Percentiles rank a stretch among this genome's conserved stretches.
Evolutionary conservation across 2,113 vertebrate genomes (phyloP).

Genomic region (Zosterops lateralis): DNA sequence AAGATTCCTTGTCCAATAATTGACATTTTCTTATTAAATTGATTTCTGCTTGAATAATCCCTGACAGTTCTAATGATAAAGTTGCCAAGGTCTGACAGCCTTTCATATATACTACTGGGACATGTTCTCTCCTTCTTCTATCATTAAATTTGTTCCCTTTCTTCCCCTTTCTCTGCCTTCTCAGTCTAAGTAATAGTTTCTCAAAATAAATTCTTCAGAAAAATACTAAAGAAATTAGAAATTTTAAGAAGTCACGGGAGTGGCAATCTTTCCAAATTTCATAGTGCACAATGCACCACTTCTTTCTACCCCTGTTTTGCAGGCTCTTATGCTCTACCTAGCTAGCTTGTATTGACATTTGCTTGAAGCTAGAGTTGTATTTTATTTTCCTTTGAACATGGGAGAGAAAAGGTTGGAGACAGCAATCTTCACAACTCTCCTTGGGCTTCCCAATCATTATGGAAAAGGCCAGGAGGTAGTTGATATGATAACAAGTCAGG

Average conservation of each 20-base stretch:
- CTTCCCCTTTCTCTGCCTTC: not conserved
- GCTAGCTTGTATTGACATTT: not conserved
- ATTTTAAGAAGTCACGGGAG: not conserved
- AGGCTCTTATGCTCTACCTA: not conserved
- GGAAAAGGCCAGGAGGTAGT: not conserved
- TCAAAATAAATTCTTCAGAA: not conserved
- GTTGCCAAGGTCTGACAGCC: not conserved
- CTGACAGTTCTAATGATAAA: not conserved
- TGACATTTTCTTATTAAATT: conserved; percentile 3
- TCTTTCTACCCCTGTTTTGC: not conserved
- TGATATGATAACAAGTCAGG: not conserved
- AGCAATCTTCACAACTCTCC: not conserved
- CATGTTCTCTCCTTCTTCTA: not conserved
- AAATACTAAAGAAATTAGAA: not conserved
- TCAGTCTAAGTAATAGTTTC: not conserved
- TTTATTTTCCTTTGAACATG: not conserved
- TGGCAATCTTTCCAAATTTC: not conserved
- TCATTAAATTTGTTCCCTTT: not conserved
- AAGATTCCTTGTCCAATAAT: not conserved
- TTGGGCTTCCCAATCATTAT: not conserved
- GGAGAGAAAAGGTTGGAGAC: not conserved
- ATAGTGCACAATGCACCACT: not conserved
- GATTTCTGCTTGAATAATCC: conserved; percentile 34
- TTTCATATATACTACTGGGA: not conserved
- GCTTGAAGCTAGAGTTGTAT: not conserved